phyloP scores from a whole-genome alignment of 2,797 vertebrate species.

The Vultur gryphus region DNA sequence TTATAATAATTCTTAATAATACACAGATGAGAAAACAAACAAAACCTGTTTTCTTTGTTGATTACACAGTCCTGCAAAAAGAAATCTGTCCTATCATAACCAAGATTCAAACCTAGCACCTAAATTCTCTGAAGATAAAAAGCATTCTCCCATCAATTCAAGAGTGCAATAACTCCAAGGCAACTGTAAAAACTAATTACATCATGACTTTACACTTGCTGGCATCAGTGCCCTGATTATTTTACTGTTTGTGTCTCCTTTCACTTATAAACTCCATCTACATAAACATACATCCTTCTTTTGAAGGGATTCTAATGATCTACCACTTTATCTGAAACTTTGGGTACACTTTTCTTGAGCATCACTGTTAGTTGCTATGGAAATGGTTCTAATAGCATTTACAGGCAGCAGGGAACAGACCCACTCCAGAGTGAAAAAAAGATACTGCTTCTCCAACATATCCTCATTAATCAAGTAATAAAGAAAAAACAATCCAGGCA shows the following conservation, averaged over 20 bases:
- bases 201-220: neutral
- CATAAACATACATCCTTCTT: neutral
- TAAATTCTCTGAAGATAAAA: neutral
- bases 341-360: neutral
- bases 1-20: neutral
- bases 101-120: neutral
- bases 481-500: neutral
- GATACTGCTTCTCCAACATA: neutral
- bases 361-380: conserved; percentile 52
- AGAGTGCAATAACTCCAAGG: neutral
- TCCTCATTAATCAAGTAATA: neutral
- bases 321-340: conserved; percentile 2
- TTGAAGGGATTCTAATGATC: neutral
- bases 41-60: neutral
- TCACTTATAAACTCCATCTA: neutral
- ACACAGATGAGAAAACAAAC: neutral
- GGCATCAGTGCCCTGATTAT: neutral
- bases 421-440: neutral
- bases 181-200: neutral
- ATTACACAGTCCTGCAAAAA: neutral
- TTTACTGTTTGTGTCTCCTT: neutral
- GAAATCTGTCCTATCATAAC: neutral
- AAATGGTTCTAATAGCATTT: conserved; percentile 1
- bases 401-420: neutral
- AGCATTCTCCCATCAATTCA: neutral